phyloP scores from a whole-genome alignment of 2,797 vertebrate species.

The Acanthurus leucopareius region DNA sequence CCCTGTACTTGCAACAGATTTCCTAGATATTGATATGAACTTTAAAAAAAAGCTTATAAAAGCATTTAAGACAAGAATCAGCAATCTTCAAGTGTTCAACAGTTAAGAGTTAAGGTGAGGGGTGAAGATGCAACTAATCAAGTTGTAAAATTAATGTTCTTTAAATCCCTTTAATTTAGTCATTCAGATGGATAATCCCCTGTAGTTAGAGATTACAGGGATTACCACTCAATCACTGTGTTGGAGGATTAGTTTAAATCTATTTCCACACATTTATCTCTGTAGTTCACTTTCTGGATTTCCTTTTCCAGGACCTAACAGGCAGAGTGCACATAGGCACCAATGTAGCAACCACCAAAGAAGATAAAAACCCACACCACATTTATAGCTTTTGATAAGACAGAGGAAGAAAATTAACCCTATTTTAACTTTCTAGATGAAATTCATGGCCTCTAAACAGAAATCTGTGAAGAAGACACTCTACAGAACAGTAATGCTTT shows the following conservation, averaged over 20 bases:
- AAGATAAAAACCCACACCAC: too few species aligned
- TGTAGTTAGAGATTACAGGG: slow-evolving; percentile 79
- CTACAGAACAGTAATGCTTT: neutral
- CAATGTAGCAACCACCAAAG: neutral
- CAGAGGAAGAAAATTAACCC: neutral
- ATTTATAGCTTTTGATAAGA: neutral
- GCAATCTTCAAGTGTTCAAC: slow-evolving; percentile 22
- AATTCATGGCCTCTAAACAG: neutral
- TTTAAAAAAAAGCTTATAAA: neutral
- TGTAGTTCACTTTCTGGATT: slow-evolving; percentile 72
- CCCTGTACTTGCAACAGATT: too few species aligned
- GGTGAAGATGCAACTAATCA: neutral
- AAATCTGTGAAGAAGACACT: neutral
- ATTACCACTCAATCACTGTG: slow-evolving; percentile 71
- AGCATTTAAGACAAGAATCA: neutral
- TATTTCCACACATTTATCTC: slow-evolving; percentile 54
- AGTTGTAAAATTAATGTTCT: slow-evolving; percentile 45
- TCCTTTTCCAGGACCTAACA: slow-evolving; percentile 9
- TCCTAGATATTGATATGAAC: too few species aligned
- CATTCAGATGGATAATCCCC: slow-evolving; percentile 80
- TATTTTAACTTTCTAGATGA: neutral
- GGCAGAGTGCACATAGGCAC: neutral
- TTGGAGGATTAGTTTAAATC: slow-evolving; percentile 69
- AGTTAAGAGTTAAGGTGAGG: neutral
- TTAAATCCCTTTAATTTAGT: slow-evolving; percentile 77